phyloP scores from a whole-genome alignment of 2,797 vertebrate genomes.

The Aselliscus stoliczkanus region DNA sequence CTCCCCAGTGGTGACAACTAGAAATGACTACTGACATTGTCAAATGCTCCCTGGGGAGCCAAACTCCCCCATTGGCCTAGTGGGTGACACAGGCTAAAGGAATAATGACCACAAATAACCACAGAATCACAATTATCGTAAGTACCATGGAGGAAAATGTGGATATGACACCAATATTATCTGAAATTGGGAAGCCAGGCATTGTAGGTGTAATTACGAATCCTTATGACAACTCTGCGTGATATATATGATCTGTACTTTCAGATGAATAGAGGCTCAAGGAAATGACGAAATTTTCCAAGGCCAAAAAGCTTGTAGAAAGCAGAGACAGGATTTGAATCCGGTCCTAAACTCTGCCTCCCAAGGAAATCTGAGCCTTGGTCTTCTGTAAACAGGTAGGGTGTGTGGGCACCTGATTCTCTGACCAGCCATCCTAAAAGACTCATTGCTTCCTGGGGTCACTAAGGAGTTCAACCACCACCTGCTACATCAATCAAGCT shows the following conservation, averaged over 20 bases:
- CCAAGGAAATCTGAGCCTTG: background rate
- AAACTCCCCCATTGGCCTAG: background rate
- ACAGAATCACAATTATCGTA: background rate
- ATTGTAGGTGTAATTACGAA: background rate
- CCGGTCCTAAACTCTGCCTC: background rate
- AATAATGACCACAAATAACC: background rate
- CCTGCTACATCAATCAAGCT: slow-evolving; percentile 48
- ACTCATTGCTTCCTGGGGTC: slow-evolving; percentile 43
- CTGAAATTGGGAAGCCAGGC: background rate
- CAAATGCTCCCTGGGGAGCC: background rate
- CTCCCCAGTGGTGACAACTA: background rate
- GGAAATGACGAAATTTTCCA: background rate
- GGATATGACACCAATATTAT: background rate
- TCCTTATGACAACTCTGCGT: background rate
- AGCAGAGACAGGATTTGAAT: background rate
- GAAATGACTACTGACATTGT: background rate
- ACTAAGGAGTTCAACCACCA: background rate
- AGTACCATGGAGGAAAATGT: background rate
- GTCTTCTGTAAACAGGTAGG: background rate
- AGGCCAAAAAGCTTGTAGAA: background rate
- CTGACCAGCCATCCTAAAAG: slow-evolving; percentile 30
- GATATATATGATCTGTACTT: background rate
- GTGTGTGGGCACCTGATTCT: background rate
- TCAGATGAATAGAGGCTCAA: background rate
- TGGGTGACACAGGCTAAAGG: background rate